phyloP scores from a whole-genome alignment of 2,797 vertebrate species.

The Esox lucius region DNA sequence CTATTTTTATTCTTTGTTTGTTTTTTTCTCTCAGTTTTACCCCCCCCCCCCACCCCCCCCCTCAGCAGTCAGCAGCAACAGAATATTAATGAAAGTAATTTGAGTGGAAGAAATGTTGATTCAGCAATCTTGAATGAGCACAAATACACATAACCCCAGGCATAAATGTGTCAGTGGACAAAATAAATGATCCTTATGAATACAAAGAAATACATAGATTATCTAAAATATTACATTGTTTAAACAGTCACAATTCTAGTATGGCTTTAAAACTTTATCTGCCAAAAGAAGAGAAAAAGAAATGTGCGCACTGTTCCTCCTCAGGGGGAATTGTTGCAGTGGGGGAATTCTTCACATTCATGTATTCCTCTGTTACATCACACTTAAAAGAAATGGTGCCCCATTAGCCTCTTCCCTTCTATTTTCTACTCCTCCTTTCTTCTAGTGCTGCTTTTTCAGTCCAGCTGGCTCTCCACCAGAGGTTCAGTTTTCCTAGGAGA shows the following conservation, averaged over 20 bases:
- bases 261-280: neutral
- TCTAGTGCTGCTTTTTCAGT: slow-evolving; percentile 34
- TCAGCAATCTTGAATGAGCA: neutral
- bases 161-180: neutral
- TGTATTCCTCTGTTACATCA: slow-evolving; percentile 62
- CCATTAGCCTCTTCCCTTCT: slow-evolving; percentile 49
- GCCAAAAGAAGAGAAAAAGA: neutral
- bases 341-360: slow-evolving; percentile 44
- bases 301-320: slow-evolving; percentile 26
- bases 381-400: slow-evolving; percentile 66
- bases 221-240: neutral
- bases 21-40: too few species aligned
- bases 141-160: neutral
- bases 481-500: slow-evolving; percentile 49
- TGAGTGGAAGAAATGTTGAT: neutral
- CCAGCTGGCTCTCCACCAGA: slow-evolving; percentile 68
- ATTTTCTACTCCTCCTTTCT: slow-evolving; percentile 16
- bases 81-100: slow-evolving; percentile 18
- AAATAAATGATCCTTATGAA: neutral
- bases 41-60: too few species aligned
- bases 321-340: slow-evolving; percentile 25
- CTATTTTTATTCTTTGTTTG: slow-evolving; percentile 12
- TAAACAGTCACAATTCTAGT: neutral
- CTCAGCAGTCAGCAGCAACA: slow-evolving; percentile 13
- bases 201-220: neutral